phyloP scores from a whole-genome alignment of 2,797 vertebrate species.

The Sylvilagus floridanus region DNA sequence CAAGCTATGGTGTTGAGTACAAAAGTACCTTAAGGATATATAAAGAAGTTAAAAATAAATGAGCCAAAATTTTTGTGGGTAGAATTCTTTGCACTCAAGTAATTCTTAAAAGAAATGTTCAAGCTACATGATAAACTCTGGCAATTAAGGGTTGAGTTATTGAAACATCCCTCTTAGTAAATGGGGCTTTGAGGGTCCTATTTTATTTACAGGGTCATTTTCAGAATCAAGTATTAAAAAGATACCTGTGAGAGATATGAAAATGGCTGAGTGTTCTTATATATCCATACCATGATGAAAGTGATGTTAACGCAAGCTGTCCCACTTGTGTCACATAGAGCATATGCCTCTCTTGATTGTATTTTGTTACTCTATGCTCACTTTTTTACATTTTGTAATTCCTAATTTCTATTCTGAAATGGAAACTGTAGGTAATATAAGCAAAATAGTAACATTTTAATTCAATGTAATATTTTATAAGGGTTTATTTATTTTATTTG shows the following conservation, averaged over 20 bases:
- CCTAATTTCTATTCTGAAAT: not conserved
- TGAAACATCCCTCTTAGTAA: not conserved
- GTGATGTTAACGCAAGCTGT: not conserved
- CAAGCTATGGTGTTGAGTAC: not conserved
- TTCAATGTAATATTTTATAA: not conserved
- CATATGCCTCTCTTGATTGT: not conserved
- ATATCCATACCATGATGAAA: not conserved
- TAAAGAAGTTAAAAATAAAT: constrained; percentile 57
- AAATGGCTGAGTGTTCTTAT: not conserved
- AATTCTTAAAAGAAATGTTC: constrained; percentile 6
- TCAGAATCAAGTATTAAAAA: constrained; percentile 7
- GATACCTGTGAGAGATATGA: not conserved
- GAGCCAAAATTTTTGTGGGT: not conserved
- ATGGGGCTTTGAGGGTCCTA: not conserved
- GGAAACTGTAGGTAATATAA: not conserved
- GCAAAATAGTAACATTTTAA: constrained; percentile 2
- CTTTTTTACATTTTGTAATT: not conserved
- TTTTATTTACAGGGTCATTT: not conserved
- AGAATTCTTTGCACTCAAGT: not conserved
- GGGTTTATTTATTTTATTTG: too few species aligned
- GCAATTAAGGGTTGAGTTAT: not conserved
- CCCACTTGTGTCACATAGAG: not conserved
- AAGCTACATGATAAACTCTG: not conserved
- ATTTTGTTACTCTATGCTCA: not conserved
- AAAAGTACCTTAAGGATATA: constrained; percentile 30